Percentiles rank a stretch among this genome's conserved stretches.
These are phyloP conservation scores for Thalassaphorura encarpata DNA, from an alignment of 1,140 invertebrate species.

Conservation along the genomic window DNA sequence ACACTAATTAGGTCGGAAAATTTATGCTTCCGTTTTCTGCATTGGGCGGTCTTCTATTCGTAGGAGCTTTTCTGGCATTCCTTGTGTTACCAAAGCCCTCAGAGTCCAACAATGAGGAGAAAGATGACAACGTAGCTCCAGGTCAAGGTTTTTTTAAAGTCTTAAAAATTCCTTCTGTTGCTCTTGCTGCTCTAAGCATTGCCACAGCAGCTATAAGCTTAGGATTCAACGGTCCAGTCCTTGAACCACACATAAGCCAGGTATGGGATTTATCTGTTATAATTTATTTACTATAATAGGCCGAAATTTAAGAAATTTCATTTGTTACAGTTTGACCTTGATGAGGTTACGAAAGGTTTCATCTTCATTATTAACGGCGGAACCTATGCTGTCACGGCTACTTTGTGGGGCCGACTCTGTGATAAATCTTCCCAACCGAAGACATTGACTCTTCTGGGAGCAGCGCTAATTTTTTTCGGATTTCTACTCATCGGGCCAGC, in stretches of 20 bases:
- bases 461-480: slow-evolving; percentile 51
- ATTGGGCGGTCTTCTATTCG: slow-evolving; percentile 46
- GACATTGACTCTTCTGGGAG: slow-evolving; percentile 54
- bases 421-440: slow-evolving; percentile 55
- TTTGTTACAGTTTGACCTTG: slow-evolving; percentile 50
- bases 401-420: slow-evolving; percentile 68
- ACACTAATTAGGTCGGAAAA: slow-evolving; percentile 41
- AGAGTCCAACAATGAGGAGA: background rate
- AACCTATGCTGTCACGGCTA: slow-evolving; percentile 59
- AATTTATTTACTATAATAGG: background rate
- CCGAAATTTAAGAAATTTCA: no score
- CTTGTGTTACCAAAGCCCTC: slow-evolving; percentile 32
- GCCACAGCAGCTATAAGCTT: slow-evolving; percentile 66
- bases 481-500: slow-evolving; percentile 64
- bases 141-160: background rate
- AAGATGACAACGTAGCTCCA: background rate
- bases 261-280: slow-evolving; percentile 35
- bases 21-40: slow-evolving; percentile 51
- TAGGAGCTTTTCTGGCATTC: slow-evolving; percentile 39
- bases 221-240: slow-evolving; percentile 65
- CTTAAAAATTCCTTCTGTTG: slow-evolving; percentile 56
- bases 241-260: slow-evolving; percentile 70
- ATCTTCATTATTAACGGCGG: slow-evolving; percentile 86
- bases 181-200: slow-evolving; percentile 56
- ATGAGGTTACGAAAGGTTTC: slow-evolving; percentile 60